Percentiles rank a stretch among this genome's conserved stretches.
Evolutionary conservation across 2,113 vertebrate genomes (phyloP).

Genomic region (Clinocottus analis): DNA sequence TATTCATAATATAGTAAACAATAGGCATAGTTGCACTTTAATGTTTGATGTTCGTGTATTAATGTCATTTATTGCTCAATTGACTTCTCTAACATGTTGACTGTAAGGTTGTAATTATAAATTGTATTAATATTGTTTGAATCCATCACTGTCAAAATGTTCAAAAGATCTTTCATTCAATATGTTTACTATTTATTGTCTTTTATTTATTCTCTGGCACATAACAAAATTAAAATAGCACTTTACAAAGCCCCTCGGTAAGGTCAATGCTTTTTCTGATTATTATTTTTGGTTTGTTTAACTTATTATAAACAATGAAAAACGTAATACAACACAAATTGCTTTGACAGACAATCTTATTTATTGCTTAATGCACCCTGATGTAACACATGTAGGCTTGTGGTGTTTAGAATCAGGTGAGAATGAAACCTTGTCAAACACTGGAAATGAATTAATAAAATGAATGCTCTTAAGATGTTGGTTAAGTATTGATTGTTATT

Average conservation of each 20-base stretch:
- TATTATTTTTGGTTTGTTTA: no score
- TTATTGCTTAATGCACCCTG: no score
- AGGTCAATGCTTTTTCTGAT: no score
- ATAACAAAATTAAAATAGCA: neutral
- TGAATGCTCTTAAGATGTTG: neutral
- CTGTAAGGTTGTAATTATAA: neutral
- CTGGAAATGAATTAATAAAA: neutral
- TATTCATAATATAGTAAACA: neutral
- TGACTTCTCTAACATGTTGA: neutral
- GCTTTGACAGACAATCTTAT: no score
- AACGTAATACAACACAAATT: no score
- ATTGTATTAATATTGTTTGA: no score
- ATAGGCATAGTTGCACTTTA: neutral
- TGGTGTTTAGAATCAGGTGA: no score
- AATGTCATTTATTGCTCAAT: conserved; percentile 10
- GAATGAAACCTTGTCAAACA: no score
- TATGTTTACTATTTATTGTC: neutral
- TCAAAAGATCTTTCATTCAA: neutral
- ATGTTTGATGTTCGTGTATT: neutral
- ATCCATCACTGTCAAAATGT: neutral
- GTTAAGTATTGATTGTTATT: neutral
- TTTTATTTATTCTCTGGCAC: neutral
- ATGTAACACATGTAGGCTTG: no score
- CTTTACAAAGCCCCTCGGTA: no score
- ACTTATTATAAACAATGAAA: no score